These are phyloP conservation scores for Drosophila setifemur DNA, from an alignment of 1,140 invertebrate genomes.

Conservation along the genomic window DNA sequence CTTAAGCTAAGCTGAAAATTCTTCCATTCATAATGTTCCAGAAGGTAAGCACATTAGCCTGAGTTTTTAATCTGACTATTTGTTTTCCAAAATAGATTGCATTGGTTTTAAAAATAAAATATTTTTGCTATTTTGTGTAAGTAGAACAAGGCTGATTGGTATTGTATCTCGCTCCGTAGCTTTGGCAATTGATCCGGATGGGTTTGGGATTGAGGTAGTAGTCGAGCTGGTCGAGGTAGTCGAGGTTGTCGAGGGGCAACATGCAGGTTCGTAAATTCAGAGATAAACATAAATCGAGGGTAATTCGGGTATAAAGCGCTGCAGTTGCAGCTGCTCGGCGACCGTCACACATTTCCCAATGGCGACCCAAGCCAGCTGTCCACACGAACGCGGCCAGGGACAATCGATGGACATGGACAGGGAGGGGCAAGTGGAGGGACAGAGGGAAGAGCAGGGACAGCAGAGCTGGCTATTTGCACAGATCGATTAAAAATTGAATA, in stretches of 20 bases:
- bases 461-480: conserved; percentile 35
- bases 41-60: too few species aligned
- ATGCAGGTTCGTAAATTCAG: conserved; percentile 71
- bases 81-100: too few species aligned
- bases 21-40: too few species aligned
- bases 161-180: neutral
- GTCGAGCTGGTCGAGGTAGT: too few species aligned
- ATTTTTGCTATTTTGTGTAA: too few species aligned
- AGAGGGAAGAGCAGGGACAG: neutral
- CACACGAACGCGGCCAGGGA: conserved; percentile 24
- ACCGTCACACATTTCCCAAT: conserved; percentile 12
- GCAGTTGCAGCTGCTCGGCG: conserved; percentile 56
- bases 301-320: conserved; percentile 69
- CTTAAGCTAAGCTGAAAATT: too few species aligned
- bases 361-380: conserved; percentile 41
- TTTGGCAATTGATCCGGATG: too few species aligned
- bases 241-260: too few species aligned
- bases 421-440: too few species aligned
- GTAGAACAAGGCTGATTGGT: neutral
- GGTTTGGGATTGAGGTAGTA: too few species aligned
- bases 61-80: too few species aligned
- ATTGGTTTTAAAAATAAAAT: too few species aligned
- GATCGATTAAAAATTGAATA: conserved; percentile 77
- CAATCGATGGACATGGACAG: conserved; percentile 28
- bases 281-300: conserved; percentile 77